These are phyloP conservation scores for Heteromormyrus szaboi DNA, from an alignment of 2,797 vertebrate species.

Conservation along the genomic window DNA sequence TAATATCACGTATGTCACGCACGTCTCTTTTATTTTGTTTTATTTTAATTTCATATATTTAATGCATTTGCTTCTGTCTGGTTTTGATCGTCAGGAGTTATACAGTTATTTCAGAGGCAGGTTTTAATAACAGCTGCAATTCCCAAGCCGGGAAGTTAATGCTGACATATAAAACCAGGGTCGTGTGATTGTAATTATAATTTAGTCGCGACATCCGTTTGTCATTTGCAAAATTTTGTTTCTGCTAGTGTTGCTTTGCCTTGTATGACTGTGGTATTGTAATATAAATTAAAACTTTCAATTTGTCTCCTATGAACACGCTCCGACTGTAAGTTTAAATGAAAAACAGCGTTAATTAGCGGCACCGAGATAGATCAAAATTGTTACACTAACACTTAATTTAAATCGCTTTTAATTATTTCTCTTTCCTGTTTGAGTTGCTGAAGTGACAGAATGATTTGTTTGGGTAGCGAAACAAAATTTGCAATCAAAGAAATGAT, in stretches of 20 bases:
- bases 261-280: not conserved
- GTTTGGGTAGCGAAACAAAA: constrained; percentile 7
- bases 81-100: not conserved
- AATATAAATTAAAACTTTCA: not conserved
- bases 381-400: constrained; percentile 1
- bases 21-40: not conserved
- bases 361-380: constrained; percentile 19
- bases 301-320: not conserved
- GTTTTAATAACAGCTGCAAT: constrained; percentile 8
- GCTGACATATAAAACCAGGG: not conserved
- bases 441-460: not conserved
- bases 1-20: not conserved
- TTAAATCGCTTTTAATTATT: constrained; percentile 13
- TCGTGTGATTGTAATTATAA: not conserved
- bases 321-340: not conserved
- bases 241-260: not conserved
- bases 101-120: not conserved
- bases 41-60: constrained; percentile 15
- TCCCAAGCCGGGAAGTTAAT: not conserved
- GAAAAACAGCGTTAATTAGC: constrained; percentile 25
- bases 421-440: not conserved
- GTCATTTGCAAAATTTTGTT: not conserved
- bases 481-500: not conserved
- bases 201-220: not conserved
- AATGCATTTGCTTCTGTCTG: not conserved